A percentile compares a stretch with the other conserved stretches of the same genome.
phyloP scores from a whole-genome alignment of 2,113 vertebrate genomes.

The Mirza zaza region DNA sequence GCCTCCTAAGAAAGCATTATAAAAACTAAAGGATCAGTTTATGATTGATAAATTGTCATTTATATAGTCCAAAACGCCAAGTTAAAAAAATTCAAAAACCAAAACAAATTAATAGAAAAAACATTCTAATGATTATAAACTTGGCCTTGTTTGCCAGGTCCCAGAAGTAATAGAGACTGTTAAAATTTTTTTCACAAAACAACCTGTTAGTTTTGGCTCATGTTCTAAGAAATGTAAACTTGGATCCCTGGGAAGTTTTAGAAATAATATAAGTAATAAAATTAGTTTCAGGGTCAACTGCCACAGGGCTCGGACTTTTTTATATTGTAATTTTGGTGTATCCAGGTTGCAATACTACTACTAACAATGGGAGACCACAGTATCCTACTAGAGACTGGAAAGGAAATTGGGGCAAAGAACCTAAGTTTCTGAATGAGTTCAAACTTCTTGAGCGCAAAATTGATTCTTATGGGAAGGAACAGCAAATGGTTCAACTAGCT shows the following conservation, averaged over 20 bases:
- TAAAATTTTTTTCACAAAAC: constrained; percentile 17
- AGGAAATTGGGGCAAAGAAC: background rate
- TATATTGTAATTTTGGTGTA: background rate
- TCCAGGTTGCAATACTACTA: background rate
- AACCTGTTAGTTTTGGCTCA: background rate
- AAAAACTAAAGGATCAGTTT: background rate
- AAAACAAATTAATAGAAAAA: constrained; percentile 11
- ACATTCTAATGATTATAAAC: background rate
- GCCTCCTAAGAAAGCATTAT: background rate
- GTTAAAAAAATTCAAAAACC: background rate
- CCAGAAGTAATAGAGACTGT: background rate
- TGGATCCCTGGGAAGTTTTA: background rate
- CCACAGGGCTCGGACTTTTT: background rate
- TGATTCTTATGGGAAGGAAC: background rate
- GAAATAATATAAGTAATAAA: background rate
- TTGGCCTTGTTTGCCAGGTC: background rate
- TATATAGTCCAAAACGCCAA: background rate
- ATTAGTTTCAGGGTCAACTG: background rate
- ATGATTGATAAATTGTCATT: background rate
- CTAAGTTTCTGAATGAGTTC: background rate
- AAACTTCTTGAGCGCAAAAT: background rate
- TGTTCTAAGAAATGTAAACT: background rate
- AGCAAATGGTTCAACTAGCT: background rate
- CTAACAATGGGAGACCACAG: background rate
- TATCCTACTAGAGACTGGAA: background rate